Evolutionary conservation across 2,113 vertebrate genomes (phyloP), one percentile per base, ranked within the genome.

Genomic region (Thalassarche chlororhynchos): DNA sequence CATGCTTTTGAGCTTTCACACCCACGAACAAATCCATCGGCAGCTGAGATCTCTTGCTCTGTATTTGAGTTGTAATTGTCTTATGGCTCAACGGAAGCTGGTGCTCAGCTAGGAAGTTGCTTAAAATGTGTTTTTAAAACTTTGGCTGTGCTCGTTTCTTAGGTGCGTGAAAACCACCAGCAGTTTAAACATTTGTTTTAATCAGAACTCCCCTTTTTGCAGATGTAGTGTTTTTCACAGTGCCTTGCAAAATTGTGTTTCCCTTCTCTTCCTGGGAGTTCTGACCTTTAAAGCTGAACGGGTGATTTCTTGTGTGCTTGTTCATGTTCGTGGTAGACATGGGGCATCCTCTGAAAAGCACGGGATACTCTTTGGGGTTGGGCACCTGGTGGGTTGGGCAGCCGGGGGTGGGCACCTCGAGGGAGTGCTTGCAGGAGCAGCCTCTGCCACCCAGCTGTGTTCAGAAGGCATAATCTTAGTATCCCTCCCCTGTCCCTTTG

Each of bases 281-380:
- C 40, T 87, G 80, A 38, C 31, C 74, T 84, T 55, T 25, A 4
- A 26, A 75, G 42, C 29, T 31, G 24, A 21, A 44, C 0, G 5
- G 8, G 10, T 44, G 29, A 17, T 57, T 80, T 58, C 52, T 64
- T 0, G 1, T 55, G 49, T 40, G 2, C 46, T 40, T 17, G 20
- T n/a, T 49, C 5, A 1, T 1, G 1, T 61, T 71, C 3, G 1
- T 61, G 31, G 32, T 64, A 47, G 54, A 4, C 4, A 7, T 29
- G 36, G 8, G 31, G 13, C 12, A 29, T 72, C 44, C 49, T 82
- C 47, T 57, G 36, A 42, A 66, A 52, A 71, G 69, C 17, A 2
- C 5, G 21, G 51, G 32, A 8, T 58, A 0, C 34, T 46, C 12
- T 25, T 31, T 31, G 75, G 65, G 10, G 19, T 4, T 84, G 68